These are phyloP conservation scores for Tachina fera DNA, from an alignment of 2,888 invertebrate genomes.

Conservation along the genomic window DNA sequence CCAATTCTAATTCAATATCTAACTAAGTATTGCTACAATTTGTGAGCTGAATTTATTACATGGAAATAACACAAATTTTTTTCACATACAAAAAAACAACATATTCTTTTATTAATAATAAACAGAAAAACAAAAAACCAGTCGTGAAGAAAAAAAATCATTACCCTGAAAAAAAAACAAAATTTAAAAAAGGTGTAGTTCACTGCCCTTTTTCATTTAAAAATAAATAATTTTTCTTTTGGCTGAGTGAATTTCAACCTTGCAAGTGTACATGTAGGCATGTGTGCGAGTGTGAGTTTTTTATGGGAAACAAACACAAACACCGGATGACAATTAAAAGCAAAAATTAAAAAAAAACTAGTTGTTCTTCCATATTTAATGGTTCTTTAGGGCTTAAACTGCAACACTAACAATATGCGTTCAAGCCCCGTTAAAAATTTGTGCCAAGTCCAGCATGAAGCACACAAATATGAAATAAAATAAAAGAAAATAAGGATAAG, in stretches of 20 bases:
- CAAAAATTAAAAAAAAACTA: constrained; percentile 1
- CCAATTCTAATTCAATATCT: no score
- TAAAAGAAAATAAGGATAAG: not conserved
- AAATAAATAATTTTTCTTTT: constrained; percentile 12
- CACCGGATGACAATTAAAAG: constrained; percentile 62
- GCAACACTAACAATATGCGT: constrained; percentile 30
- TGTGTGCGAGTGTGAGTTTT: not conserved
- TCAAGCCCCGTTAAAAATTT: constrained; percentile 16
- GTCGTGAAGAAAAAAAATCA: not conserved
- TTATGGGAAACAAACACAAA: constrained; percentile 52
- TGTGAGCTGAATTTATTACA: no score
- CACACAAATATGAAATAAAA: not conserved
- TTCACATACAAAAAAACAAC: no score
- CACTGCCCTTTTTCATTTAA: constrained; percentile 47
- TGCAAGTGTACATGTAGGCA: not conserved
- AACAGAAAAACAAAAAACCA: constrained; percentile 15
- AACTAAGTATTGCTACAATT: no score
- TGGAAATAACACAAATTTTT: no score
- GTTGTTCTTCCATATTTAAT: constrained; percentile 43
- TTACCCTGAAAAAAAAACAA: not conserved
- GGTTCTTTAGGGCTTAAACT: constrained; percentile 49
- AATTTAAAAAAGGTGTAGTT: constrained; percentile 50
- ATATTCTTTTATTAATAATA: not conserved
- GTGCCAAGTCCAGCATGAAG: constrained; percentile 58
- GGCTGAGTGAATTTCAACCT: constrained; percentile 39